Conservation (phyloP, 1,140 invertebrate genomes). For the Ooceraea biroi region DNA sequence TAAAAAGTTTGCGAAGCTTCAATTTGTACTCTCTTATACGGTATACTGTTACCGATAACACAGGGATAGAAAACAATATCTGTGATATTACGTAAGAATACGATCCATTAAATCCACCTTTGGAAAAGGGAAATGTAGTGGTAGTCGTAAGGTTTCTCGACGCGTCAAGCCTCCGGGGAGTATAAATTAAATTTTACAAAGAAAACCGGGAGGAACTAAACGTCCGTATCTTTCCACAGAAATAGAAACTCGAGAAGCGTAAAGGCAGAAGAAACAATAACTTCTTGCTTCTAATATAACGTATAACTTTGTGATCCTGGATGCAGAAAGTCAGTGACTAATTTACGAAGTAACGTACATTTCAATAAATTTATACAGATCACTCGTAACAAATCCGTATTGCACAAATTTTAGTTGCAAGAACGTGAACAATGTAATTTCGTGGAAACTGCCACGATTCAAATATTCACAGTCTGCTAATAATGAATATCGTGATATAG, state of each 20-base stretch:
- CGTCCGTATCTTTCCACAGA: conserved; percentile 43
- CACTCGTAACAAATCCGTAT: too few species aligned
- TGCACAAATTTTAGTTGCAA: neutral
- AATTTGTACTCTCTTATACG: conserved; percentile 19
- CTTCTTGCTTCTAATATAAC: neutral
- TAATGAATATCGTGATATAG: conserved; percentile 30
- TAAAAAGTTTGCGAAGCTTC: conserved; percentile 26
- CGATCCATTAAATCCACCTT: conserved; percentile 65
- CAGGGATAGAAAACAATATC: conserved; percentile 58
- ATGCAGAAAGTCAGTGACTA: neutral
- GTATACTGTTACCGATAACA: conserved; percentile 55
- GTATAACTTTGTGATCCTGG: neutral
- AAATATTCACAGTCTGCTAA: neutral
- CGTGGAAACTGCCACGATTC: neutral
- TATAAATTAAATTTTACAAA: conserved; percentile 77
- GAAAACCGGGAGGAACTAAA: conserved; percentile 64
- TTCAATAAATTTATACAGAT: conserved; percentile 3
- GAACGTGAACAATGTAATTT: conserved; percentile 3
- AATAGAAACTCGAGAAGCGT: conserved; percentile 62
- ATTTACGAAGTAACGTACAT: neutral
- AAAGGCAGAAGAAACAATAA: conserved; percentile 39
- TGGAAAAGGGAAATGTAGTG: conserved; percentile 60
- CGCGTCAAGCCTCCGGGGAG: conserved; percentile 26
- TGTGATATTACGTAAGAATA: conserved; percentile 66
- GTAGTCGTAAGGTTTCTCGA: conserved; percentile 35